These are phyloP conservation scores for Brachyhypopomus occidentalis DNA, from an alignment of 2,113 vertebrate species.

Conservation along the genomic window DNA sequence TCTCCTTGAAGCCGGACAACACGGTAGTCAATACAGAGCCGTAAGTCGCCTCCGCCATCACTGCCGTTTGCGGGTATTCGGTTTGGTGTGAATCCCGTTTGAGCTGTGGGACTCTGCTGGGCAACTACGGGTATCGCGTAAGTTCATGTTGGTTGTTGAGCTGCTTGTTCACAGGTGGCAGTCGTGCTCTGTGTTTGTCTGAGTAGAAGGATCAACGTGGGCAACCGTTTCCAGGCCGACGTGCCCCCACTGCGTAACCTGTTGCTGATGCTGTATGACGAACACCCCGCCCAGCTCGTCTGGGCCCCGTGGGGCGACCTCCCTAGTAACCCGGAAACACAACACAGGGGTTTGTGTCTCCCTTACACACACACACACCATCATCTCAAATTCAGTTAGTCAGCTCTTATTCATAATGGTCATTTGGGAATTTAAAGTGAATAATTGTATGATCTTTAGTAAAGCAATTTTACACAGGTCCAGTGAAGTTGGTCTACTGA, in stretches of 20 bases:
- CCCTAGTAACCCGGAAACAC: conserved; percentile 64
- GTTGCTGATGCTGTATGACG: conserved; percentile 42
- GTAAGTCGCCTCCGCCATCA: conserved; percentile 62
- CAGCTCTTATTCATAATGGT: too few relatives aligned
- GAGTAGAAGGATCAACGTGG: conserved; percentile 78
- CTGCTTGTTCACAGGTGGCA: not conserved
- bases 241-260: conserved; percentile 68
- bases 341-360: conserved; percentile 64
- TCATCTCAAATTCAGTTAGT: too few relatives aligned
- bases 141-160: too few relatives aligned
- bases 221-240: conserved; percentile 76
- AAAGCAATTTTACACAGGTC: not conserved
- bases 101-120: too few relatives aligned
- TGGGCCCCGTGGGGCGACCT: conserved; percentile 78
- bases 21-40: conserved; percentile 69
- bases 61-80: not conserved
- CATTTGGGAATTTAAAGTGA: too few relatives aligned
- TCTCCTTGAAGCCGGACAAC: conserved; percentile 68
- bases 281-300: conserved; percentile 69
- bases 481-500: not conserved
- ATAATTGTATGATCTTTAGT: not conserved
- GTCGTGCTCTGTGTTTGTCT: not conserved
- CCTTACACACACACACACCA: not conserved
- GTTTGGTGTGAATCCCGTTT: not conserved
- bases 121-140: too few relatives aligned